phyloP scores from a whole-genome alignment of 2,888 invertebrate genomes.

The Diogma glabrata region DNA sequence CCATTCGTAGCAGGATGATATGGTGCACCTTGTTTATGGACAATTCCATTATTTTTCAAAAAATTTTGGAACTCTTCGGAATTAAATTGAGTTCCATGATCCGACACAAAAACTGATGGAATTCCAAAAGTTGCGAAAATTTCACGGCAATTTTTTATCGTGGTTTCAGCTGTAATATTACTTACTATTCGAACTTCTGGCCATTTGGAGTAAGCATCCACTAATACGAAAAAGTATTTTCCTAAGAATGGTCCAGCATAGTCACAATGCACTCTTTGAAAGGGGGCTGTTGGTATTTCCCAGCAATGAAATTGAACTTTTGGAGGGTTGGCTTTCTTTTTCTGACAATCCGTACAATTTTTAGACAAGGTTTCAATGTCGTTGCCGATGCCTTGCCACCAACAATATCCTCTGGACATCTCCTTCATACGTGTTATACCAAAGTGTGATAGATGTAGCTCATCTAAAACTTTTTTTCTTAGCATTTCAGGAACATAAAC shows the following conservation, averaged over 20 bases:
- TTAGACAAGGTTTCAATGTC: conserved; percentile 22
- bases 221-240: conserved; percentile 13
- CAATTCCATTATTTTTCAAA: too few species aligned
- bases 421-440: conserved; percentile 19
- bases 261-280: conserved; percentile 20
- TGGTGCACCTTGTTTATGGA: too few species aligned
- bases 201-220: conserved; percentile 20
- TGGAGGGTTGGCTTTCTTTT: conserved; percentile 11
- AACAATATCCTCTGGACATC: conserved; percentile 19
- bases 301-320: conserved; percentile 17
- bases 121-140: too few species aligned
- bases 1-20: too few species aligned
- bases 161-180: conserved; percentile 12
- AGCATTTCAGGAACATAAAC: too few species aligned
- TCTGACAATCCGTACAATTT: conserved; percentile 14
- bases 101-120: too few species aligned
- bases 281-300: conserved; percentile 17
- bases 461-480: too few species aligned
- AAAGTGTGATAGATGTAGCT: too few species aligned
- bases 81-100: too few species aligned
- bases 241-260: conserved; percentile 13
- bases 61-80: too few species aligned
- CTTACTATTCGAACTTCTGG: conserved; percentile 17
- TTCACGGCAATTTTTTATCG: too few species aligned
- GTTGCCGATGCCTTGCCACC: conserved; percentile 20